Conservation (phyloP, 2,797 vertebrate genomes). For the Mormyrops attenuatus region DNA sequence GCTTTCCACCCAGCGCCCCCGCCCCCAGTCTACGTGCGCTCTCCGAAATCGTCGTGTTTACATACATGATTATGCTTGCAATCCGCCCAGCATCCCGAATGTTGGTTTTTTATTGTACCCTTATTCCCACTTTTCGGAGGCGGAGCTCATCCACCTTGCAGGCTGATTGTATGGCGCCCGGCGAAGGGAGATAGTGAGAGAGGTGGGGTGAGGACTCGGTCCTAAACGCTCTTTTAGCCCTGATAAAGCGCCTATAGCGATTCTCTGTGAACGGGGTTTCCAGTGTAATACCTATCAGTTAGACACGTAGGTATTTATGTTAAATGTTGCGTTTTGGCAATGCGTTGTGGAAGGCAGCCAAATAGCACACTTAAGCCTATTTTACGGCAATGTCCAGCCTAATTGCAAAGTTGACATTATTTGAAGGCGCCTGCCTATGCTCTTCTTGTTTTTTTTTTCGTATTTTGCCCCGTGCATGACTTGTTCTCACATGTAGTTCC, state of each 20-base stretch:
- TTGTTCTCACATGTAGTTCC: neutral
- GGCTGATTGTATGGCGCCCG: neutral
- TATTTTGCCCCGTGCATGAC: neutral
- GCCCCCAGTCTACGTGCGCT: neutral
- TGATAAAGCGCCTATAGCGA: neutral
- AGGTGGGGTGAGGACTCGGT: neutral
- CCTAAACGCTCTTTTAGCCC: too few species aligned
- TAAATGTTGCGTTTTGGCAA: neutral
- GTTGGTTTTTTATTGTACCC: slow-evolving; percentile 8
- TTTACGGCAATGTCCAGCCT: neutral
- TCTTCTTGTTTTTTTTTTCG: neutral
- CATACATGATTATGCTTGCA: neutral
- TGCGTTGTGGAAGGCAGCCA: neutral
- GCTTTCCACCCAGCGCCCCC: neutral
- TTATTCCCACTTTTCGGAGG: slow-evolving; percentile 8
- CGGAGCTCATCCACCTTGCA: slow-evolving; percentile 18
- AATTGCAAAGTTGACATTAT: neutral
- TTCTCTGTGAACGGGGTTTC: neutral
- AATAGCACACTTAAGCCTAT: neutral
- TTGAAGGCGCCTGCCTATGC: neutral
- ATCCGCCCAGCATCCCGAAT: slow-evolving; percentile 4
- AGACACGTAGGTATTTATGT: neutral
- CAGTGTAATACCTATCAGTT: neutral
- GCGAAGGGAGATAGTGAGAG: neutral
- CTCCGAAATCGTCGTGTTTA: neutral